A percentile compares a stretch with the other conserved stretches of the same genome.
phyloP scores from a whole-genome alignment of 2,113 vertebrate species.

The Camelus bactrianus region DNA sequence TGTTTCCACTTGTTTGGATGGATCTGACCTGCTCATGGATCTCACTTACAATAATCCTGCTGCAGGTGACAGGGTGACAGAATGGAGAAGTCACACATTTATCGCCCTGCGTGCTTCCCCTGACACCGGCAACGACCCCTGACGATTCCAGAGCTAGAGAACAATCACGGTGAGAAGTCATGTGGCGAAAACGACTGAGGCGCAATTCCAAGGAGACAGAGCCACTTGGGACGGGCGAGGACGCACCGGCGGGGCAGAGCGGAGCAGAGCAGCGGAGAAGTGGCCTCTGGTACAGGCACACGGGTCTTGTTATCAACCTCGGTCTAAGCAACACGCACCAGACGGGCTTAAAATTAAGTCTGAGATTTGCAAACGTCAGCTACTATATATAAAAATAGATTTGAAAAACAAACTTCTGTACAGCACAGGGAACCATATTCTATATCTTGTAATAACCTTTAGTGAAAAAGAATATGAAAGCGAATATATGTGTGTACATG shows the following conservation, averaged over 20 bases:
- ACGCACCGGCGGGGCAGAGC: neutral
- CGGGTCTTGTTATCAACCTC: neutral
- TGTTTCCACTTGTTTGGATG: neutral
- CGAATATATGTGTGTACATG: too few species aligned
- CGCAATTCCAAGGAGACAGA: neutral
- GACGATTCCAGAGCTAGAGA: constrained; percentile 28
- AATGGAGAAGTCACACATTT: constrained; percentile 22
- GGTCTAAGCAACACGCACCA: neutral
- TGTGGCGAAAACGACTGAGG: neutral
- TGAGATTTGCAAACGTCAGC: too few species aligned
- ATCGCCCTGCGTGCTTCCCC: neutral
- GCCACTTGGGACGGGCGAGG: neutral
- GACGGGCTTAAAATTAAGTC: neutral
- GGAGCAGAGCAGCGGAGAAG: neutral
- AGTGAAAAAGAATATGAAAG: too few species aligned
- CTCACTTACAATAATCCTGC: neutral
- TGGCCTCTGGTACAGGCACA: too few species aligned
- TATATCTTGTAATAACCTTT: too few species aligned
- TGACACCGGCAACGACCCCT: neutral
- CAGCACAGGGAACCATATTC: too few species aligned
- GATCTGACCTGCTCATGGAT: neutral
- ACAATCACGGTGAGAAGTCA: neutral
- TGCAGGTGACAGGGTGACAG: neutral
- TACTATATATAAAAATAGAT: too few species aligned
- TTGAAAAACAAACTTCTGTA: too few species aligned